These are phyloP conservation scores for Suncus etruscus DNA, from an alignment of 2,113 vertebrate species.

Conservation along the genomic window DNA sequence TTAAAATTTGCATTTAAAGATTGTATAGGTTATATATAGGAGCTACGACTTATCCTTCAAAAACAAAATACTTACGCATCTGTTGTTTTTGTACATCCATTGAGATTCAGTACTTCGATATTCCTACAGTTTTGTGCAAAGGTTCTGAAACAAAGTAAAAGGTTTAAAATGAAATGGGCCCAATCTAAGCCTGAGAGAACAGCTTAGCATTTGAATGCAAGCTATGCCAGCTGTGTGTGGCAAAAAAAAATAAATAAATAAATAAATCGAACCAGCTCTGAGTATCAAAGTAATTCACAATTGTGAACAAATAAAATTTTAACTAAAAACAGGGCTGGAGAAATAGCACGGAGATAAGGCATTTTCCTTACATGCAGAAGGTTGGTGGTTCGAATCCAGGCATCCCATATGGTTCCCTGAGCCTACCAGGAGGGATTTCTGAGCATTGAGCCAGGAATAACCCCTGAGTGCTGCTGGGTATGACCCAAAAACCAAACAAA, in stretches of 20 bases:
- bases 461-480: too few relatives aligned
- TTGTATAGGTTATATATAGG: background rate
- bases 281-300: constrained; percentile 4
- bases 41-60: background rate
- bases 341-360: too few relatives aligned
- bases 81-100: constrained; percentile 99
- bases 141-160: constrained; percentile 88
- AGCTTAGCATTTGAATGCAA: background rate
- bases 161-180: background rate
- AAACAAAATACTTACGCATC: constrained; percentile 91
- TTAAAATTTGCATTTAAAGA: constrained; percentile 5
- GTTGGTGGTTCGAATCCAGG: too few relatives aligned
- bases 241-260: background rate
- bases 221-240: too few relatives aligned
- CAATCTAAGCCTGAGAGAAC: background rate
- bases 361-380: too few relatives aligned
- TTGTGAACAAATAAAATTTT: background rate
- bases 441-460: too few relatives aligned
- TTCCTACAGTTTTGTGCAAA: constrained; percentile 99
- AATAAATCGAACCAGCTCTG: background rate
- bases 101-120: constrained; percentile 97
- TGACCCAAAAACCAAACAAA: too few relatives aligned
- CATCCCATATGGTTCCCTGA: too few relatives aligned
- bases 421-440: too few relatives aligned
- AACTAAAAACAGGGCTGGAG: too few relatives aligned